These are phyloP conservation scores for Pagrus major DNA, from an alignment of 2,113 vertebrate species.

Conservation along the genomic window DNA sequence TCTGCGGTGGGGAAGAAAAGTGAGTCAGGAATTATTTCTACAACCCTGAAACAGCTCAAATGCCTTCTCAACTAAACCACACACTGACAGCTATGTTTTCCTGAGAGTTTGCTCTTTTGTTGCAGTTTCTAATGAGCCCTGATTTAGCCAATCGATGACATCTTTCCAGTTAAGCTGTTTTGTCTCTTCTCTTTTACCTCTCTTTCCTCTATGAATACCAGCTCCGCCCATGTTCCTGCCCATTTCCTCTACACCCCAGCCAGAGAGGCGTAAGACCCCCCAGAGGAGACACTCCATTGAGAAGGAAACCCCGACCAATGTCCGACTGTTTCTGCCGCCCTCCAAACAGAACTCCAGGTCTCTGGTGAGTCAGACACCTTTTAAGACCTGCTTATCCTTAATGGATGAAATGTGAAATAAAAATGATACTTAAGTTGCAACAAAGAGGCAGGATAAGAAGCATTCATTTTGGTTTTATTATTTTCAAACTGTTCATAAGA, in stretches of 20 bases:
- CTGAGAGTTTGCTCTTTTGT: too few relatives aligned
- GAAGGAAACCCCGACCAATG: slow-evolving; percentile 96
- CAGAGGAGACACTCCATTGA: slow-evolving; percentile 98
- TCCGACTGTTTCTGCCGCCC: slow-evolving; percentile 92
- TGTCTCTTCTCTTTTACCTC: not conserved
- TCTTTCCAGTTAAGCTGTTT: not conserved
- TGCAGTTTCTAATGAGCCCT: too few relatives aligned
- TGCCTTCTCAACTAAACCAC: slow-evolving; percentile 1
- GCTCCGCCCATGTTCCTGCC: slow-evolving; percentile 96
- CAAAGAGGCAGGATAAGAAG: not conserved
- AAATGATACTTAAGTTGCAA: not conserved
- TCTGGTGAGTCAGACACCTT: slow-evolving; percentile 87
- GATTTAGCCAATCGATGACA: too few relatives aligned
- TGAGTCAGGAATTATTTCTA: slow-evolving; percentile 80
- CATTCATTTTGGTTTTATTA: not conserved
- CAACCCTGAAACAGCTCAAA: not conserved
- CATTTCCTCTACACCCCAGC: slow-evolving; percentile 98
- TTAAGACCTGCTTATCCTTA: not conserved
- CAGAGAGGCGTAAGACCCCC: slow-evolving; percentile 91
- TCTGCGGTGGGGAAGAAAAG: slow-evolving; percentile 88
- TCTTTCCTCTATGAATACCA: slow-evolving; percentile 60
- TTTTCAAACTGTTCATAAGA: not conserved
- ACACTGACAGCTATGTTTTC: slow-evolving; percentile 5
- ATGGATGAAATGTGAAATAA: not conserved
- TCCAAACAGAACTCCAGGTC: slow-evolving; percentile 94